Evolutionary conservation across 2,113 vertebrate genomes (phyloP).

Genomic region (Rhea americana): DNA sequence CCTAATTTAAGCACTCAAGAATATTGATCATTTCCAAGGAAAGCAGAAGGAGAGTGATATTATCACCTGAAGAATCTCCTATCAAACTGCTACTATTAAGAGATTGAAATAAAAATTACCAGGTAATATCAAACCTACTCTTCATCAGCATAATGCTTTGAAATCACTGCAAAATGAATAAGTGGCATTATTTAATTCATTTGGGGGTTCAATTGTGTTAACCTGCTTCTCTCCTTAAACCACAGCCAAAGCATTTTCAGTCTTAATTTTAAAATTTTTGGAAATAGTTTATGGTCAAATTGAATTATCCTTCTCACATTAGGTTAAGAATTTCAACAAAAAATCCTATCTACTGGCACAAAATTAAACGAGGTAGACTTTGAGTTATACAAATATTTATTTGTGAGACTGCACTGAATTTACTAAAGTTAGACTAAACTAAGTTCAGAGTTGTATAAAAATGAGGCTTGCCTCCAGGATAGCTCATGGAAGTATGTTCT

Average conservation of each 20-base stretch:
- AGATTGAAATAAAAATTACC: conserved; percentile 59
- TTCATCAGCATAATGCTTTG: conserved; percentile 57
- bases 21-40: conserved; percentile 9
- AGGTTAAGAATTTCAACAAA: not conserved
- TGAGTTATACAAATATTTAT: not conserved
- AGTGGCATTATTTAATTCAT: conserved; percentile 57
- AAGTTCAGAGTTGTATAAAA: not conserved
- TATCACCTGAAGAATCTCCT: conserved; percentile 48
- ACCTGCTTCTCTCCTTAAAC: not conserved
- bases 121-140: conserved; percentile 66
- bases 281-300: not conserved
- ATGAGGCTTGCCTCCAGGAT: not conserved
- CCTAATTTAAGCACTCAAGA: not conserved
- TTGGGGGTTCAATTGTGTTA: not conserved
- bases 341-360: not conserved
- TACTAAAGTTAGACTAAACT: not conserved
- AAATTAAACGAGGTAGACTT: not conserved
- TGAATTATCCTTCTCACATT: not conserved
- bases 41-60: conserved; percentile 30
- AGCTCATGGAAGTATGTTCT: not conserved
- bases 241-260: not conserved
- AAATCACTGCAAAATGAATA: conserved; percentile 74
- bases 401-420: not conserved
- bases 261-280: not conserved
- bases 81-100: conserved; percentile 46